Evolutionary conservation across 2,113 vertebrate genomes (phyloP), one percentile per base, ranked within the genome.

Genomic region (Osmerus eperlanus): DNA sequence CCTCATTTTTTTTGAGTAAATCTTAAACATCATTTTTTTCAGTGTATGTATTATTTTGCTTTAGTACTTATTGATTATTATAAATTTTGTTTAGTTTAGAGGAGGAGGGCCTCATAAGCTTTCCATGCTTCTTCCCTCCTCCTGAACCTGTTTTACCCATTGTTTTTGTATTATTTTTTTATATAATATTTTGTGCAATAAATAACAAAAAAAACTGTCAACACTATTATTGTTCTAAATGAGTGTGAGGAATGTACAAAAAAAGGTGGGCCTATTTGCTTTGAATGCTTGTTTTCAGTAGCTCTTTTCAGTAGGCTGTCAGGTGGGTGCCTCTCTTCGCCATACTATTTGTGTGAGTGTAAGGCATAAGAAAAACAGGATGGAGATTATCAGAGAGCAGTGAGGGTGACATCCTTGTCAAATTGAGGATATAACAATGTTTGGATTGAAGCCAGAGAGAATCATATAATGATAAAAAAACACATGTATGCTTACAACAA

Each of bases 361-460:
- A 25, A 77, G 53, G 63, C 4, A 7, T 4, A 77, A 70, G 60
- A 78, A 64, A 79, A 81, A 79, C 83, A 87, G 72, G 71, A 78
- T 77, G 78, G 69, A 70, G 16, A 80, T 73, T 78, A 78, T 83
- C 56, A 65, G 59, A 56, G 74, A 67, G 68, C 65, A 72, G 52
- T 0, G 62, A 63, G 71, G 66, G 78, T 14, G 41, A 77, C 47
- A 15, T 58, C 68, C 78, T 77, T 74, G 76, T 80, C 25, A 77
- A 59, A 78, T 68, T 15, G 55, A 28, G 15, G 7, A 56, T 82
- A 85, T 87, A 89, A 87, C 81, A 81, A 67, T 41, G 71, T 52
- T 65, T 84, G 81, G 67, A 78, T 13, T 25, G 29, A 67, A 56
- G 76, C 75, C 77, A 80, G 77, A 59, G 19, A 72, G 66, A 81